These are phyloP conservation scores for Catharus fuscescens DNA, from an alignment of 2,113 vertebrate species.

Conservation along the genomic window DNA sequence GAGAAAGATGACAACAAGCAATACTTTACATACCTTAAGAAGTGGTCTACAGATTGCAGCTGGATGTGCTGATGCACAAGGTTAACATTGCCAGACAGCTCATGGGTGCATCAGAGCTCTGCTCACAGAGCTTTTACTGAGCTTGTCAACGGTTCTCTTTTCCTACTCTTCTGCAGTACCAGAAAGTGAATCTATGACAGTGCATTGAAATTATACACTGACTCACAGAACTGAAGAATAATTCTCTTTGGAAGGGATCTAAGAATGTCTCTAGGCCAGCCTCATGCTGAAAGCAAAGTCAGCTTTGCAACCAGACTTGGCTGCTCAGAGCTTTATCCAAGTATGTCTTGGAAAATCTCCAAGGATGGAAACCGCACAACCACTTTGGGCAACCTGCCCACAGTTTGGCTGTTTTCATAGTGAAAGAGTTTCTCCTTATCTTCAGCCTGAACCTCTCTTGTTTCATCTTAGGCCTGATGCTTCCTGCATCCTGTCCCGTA, in stretches of 20 bases:
- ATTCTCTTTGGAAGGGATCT: background rate
- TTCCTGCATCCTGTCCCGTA: background rate
- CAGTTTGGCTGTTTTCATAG: background rate
- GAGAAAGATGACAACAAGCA: background rate
- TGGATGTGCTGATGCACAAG: background rate
- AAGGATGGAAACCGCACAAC: background rate
- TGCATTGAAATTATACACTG: background rate
- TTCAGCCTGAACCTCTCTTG: background rate
- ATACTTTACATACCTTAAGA: background rate
- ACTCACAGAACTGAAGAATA: background rate
- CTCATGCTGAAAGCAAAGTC: background rate
- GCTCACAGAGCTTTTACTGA: background rate
- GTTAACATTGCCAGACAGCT: background rate
- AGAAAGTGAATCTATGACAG: background rate
- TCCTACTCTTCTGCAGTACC: background rate
- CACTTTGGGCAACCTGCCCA: background rate
- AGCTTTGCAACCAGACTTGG: background rate
- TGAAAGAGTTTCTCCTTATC: background rate
- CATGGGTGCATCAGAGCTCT: background rate
- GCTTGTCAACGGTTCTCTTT: background rate
- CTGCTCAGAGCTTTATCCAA: background rate
- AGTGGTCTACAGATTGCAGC: background rate
- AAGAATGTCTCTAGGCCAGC: background rate
- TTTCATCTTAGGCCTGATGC: background rate
- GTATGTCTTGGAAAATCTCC: background rate